A percentile compares a stretch with the other conserved stretches of the same genome.
phyloP scores from a whole-genome alignment of 2,888 invertebrate genomes.

The Scaptomyza cyrtandrae region DNA sequence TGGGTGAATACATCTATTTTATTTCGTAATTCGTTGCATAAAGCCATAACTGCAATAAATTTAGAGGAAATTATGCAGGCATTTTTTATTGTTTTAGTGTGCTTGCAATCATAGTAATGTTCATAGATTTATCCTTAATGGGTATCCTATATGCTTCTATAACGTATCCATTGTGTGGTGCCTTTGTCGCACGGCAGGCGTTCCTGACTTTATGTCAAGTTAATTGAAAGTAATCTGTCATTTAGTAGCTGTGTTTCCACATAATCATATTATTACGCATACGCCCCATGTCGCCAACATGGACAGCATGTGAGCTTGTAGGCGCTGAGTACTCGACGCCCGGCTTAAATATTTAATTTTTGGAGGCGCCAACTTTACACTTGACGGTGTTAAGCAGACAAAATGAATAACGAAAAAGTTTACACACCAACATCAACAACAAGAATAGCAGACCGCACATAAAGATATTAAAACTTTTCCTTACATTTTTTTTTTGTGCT shows the following conservation, averaged over 20 bases:
- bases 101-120: slow-evolving; percentile 29
- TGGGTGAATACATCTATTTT: background rate
- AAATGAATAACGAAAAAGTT: slow-evolving; percentile 43
- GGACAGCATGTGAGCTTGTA: slow-evolving; percentile 24
- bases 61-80: background rate
- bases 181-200: slow-evolving; percentile 9
- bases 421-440: slow-evolving; percentile 16
- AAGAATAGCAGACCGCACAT: slow-evolving; percentile 59
- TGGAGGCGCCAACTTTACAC: slow-evolving; percentile 61
- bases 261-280: slow-evolving; percentile 75
- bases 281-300: slow-evolving; percentile 57
- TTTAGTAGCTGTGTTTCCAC: slow-evolving; percentile 62
- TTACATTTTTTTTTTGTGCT: slow-evolving; percentile 24
- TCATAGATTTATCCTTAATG: slow-evolving; percentile 7
- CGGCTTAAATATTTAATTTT: slow-evolving; percentile 74
- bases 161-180: slow-evolving; percentile 5
- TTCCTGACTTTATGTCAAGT: slow-evolving; percentile 60
- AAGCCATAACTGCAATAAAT: background rate
- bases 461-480: slow-evolving; percentile 75
- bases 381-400: slow-evolving; percentile 50
- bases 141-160: background rate
- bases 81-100: slow-evolving; percentile 4
- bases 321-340: slow-evolving; percentile 25
- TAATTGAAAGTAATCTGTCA: slow-evolving; percentile 79
- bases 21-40: background rate